Evolutionary conservation across 1,140 invertebrate species (phyloP).

Genomic region (Camponotus floridanus): DNA sequence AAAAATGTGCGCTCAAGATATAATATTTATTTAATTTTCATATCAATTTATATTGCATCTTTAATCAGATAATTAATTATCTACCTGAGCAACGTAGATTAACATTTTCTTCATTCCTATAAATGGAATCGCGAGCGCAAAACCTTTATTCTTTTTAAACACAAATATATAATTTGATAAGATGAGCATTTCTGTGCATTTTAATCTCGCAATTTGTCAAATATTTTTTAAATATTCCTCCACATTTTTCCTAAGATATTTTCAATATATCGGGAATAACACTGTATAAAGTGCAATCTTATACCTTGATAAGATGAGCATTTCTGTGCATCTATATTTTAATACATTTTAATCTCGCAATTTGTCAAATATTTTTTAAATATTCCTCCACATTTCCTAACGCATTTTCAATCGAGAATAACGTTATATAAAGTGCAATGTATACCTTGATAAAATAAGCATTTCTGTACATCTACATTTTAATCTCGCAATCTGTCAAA

Average conservation of each 20-base stretch:
- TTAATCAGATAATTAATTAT: neutral
- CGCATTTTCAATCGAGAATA: neutral
- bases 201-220: neutral
- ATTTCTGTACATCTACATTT: neutral
- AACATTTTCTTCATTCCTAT: neutral
- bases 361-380: conserved; percentile 1
- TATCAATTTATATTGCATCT: neutral
- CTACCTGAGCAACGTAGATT: neutral
- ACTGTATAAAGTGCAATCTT: neutral
- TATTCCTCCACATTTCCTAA: neutral
- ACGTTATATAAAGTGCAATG: neutral
- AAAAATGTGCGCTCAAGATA: neutral
- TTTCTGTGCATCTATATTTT: neutral
- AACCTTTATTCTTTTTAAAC: neutral
- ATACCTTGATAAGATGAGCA: neutral
- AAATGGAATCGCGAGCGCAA: neutral
- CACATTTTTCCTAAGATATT: neutral
- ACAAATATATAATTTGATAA: neutral
- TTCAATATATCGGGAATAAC: neutral
- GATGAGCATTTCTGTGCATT: neutral
- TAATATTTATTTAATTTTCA: neutral
- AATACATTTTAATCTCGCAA: neutral
- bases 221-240: neutral
- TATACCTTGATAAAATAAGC: neutral
- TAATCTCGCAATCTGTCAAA: neutral